A percentile compares a stretch with the other conserved stretches of the same genome.
Evolutionary conservation across 2,113 vertebrate genomes (phyloP).

Genomic region (Mesitornis unicolor): DNA sequence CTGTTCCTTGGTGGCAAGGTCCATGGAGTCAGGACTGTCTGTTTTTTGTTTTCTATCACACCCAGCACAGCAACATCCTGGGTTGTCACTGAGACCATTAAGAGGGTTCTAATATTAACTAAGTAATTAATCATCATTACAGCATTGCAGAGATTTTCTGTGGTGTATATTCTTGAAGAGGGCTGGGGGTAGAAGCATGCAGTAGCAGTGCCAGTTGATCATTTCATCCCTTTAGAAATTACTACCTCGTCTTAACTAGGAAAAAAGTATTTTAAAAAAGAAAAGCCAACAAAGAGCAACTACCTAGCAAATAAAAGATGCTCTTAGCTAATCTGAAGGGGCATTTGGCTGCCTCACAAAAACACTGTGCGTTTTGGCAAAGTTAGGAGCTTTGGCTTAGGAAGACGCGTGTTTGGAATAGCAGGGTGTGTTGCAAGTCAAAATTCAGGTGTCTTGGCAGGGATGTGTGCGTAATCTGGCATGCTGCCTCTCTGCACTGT

Average conservation of each 20-base stretch:
- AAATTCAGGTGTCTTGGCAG: constrained; percentile 59
- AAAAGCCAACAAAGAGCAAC: background rate
- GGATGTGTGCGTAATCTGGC: background rate
- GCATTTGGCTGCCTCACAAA: constrained; percentile 37
- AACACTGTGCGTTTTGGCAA: constrained; percentile 37
- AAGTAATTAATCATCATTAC: background rate
- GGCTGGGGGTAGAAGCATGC: background rate
- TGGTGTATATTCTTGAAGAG: background rate
- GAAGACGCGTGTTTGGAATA: constrained; percentile 27
- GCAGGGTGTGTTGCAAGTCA: constrained; percentile 45
- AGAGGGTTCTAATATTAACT: background rate
- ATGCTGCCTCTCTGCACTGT: constrained; percentile 43
- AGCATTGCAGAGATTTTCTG: background rate
- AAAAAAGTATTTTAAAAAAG: background rate
- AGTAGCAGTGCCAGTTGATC: background rate
- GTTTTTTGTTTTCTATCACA: background rate
- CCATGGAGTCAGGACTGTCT: background rate
- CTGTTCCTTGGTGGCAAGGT: background rate
- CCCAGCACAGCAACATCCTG: background rate
- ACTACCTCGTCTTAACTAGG: background rate
- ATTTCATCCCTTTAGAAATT: background rate
- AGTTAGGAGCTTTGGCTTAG: constrained; percentile 27
- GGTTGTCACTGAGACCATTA: background rate
- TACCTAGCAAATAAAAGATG: background rate
- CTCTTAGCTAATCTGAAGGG: background rate